A percentile compares a stretch with the other conserved stretches of the same genome.
These are phyloP conservation scores for Dendrolimus punctatus DNA, from an alignment of 1,140 invertebrate genomes.

Conservation along the genomic window DNA sequence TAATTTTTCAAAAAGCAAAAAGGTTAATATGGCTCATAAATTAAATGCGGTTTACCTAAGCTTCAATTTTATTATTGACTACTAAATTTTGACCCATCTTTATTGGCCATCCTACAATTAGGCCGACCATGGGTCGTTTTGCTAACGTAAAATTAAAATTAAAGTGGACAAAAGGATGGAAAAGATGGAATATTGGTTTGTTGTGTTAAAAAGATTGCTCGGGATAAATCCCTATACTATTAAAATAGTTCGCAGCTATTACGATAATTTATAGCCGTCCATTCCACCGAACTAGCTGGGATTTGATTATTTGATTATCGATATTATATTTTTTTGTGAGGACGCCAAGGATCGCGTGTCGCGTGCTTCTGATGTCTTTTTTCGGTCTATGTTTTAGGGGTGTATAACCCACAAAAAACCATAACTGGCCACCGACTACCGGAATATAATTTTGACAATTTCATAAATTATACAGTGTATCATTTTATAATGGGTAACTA, in stretches of 20 bases:
- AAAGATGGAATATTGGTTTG: no score
- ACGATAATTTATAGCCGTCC: constrained; percentile 69
- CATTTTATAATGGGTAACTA: constrained; percentile 51
- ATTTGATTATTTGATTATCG: constrained; percentile 66
- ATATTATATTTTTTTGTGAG: constrained; percentile 53
- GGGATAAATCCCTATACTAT: no score
- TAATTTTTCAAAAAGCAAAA: no score
- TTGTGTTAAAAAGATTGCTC: constrained; percentile 1
- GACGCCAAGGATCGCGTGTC: constrained; percentile 59
- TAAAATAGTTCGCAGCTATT: constrained; percentile 61
- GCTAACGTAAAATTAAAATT: no score
- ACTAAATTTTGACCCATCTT: constrained; percentile 22
- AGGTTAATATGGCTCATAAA: no score
- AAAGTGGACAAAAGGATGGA: no score
- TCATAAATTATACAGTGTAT: constrained; percentile 64
- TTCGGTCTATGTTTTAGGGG: constrained; percentile 41
- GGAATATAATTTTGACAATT: constrained; percentile 71
- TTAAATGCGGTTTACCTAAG: constrained; percentile 9
- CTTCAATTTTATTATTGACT: constrained; percentile 13
- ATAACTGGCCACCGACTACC: constrained; percentile 65
- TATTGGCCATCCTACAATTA: constrained; percentile 15
- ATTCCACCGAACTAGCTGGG: constrained; percentile 43
- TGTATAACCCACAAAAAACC: constrained; percentile 50
- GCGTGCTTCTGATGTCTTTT: constrained; percentile 61
- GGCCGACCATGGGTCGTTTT: no score